Evolutionary conservation across 2,113 vertebrate species (phyloP).

Genomic region (Ammodytes dubius): DNA sequence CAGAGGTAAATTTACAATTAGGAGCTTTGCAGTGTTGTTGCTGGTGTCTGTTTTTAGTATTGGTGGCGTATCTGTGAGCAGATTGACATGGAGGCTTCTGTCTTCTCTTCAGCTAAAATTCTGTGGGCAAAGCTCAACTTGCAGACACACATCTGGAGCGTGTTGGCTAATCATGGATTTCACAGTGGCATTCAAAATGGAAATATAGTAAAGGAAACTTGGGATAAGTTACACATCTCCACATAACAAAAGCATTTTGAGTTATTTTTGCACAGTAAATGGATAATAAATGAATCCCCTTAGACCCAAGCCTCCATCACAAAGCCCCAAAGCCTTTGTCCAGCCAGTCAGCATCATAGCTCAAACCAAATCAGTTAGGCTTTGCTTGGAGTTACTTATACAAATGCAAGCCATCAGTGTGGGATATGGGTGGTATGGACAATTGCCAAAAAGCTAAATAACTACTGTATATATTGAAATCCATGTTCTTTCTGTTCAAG

Average conservation of each 20-base stretch:
- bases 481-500: constrained; percentile 26
- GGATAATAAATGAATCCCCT: background rate
- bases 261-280: constrained; percentile 19
- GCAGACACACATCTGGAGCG: constrained; percentile 55
- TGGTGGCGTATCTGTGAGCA: constrained; percentile 15
- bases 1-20: constrained; percentile 18
- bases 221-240: constrained; percentile 27
- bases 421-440: constrained; percentile 41
- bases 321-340: constrained; percentile 10
- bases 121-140: background rate
- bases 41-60: constrained; percentile 27
- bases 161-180: constrained; percentile 46
- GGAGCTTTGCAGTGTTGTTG: constrained; percentile 4
- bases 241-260: background rate
- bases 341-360: background rate
- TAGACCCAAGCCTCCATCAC: background rate
- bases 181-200: constrained; percentile 24
- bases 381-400: constrained; percentile 29
- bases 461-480: constrained; percentile 38
- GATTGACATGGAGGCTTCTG: constrained; percentile 20
- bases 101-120: background rate
- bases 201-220: constrained; percentile 13
- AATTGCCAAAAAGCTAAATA: constrained; percentile 43
- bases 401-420: constrained; percentile 30
- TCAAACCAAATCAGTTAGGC: constrained; percentile 12